Percentiles rank a stretch among this genome's conserved stretches.
Evolutionary conservation across 2,888 invertebrate genomes (phyloP).

Genomic region (Trisateles emortualis): DNA sequence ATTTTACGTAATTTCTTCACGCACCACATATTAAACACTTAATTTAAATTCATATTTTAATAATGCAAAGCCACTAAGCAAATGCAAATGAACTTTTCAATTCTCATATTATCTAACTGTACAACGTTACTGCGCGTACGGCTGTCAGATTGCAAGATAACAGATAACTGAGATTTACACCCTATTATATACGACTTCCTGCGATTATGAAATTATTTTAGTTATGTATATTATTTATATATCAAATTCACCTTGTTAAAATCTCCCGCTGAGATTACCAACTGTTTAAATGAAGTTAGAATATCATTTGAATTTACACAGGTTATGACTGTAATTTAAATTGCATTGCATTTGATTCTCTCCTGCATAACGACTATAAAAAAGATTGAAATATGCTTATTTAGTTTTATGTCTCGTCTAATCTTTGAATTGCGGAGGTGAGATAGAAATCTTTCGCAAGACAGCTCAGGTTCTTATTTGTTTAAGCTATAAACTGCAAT

Average conservation of each 20-base stretch:
- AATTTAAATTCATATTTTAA: neutral
- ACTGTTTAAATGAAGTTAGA: neutral
- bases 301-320: neutral
- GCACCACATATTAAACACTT: neutral
- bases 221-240: slow-evolving; percentile 20
- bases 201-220: slow-evolving; percentile 41
- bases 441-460: no score
- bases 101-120: slow-evolving; percentile 37
- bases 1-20: neutral
- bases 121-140: slow-evolving; percentile 31
- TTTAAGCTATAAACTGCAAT: no score
- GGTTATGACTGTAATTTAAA: no score
- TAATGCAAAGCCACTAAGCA: slow-evolving; percentile 6
- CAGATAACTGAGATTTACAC: slow-evolving; percentile 51
- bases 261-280: neutral
- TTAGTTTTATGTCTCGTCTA: no score
- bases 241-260: slow-evolving; percentile 9
- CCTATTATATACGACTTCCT: slow-evolving; percentile 50
- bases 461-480: no score
- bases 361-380: no score
- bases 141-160: slow-evolving; percentile 46
- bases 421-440: no score
- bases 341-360: no score
- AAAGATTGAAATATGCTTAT: no score
- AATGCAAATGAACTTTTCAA: slow-evolving; percentile 19